Evolutionary conservation across 2,113 vertebrate genomes (phyloP).

Genomic region (Hydrolagus affinis): DNA sequence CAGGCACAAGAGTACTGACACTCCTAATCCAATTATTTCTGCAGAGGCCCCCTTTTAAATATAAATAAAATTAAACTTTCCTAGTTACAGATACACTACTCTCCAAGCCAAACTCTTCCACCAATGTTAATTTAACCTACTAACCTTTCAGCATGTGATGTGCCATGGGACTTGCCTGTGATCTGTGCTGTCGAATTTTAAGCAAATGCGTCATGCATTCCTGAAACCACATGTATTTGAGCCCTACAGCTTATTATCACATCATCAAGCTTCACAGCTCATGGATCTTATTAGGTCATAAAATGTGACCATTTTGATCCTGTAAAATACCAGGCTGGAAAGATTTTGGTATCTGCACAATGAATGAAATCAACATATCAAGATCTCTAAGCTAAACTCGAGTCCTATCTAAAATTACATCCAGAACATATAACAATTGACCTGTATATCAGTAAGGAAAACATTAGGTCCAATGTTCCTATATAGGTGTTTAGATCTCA

Average conservation of each 20-base stretch:
- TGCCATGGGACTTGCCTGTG: background rate
- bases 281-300: background rate
- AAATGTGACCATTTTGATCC: background rate
- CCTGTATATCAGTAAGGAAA: background rate
- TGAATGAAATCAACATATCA: background rate
- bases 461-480: background rate
- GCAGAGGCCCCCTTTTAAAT: no score
- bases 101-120: background rate
- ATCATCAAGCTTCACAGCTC: background rate
- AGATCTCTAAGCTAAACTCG: no score
- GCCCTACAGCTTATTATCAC: background rate
- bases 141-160: background rate
- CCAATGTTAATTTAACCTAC: background rate
- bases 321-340: background rate
- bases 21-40: no score
- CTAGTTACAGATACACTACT: no score
- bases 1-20: no score
- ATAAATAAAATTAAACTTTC: no score
- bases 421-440: background rate
- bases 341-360: background rate
- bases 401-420: background rate
- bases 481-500: background rate
- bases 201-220: background rate
- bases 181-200: background rate
- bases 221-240: background rate